Conservation (phyloP, 2,888 invertebrate genomes). For the Chelonus formosanus region DNA sequence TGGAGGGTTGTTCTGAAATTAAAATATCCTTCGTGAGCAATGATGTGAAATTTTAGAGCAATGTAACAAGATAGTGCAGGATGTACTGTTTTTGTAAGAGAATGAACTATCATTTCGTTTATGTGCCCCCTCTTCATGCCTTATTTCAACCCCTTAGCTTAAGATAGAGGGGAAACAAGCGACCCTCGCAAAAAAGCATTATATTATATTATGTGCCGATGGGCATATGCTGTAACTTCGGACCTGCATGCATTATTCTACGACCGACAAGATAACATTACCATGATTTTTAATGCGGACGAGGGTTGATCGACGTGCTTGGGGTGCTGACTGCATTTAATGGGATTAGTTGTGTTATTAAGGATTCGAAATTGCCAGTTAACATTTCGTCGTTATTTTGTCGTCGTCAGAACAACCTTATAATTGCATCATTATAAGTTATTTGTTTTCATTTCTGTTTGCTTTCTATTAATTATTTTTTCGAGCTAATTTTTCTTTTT, state of each 20-base stretch:
- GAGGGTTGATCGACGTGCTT: conserved; percentile 23
- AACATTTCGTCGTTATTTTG: conserved; percentile 12
- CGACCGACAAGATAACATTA: conserved; percentile 54
- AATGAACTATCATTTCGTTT: conserved; percentile 4
- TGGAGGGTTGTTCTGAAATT: conserved; percentile 50
- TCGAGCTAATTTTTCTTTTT: background rate
- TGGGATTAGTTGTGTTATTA: conserved; percentile 41
- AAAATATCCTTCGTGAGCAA: conserved; percentile 53
- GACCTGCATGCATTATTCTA: conserved; percentile 39
- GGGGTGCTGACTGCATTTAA: conserved; percentile 33
- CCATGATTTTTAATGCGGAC: conserved; percentile 57
- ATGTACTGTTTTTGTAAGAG: background rate
- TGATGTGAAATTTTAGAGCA: conserved; percentile 43
- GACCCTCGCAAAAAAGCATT: conserved; percentile 30
- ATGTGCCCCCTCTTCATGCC: conserved; percentile 5
- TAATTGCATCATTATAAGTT: conserved; percentile 12
- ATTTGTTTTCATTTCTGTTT: conserved; percentile 11
- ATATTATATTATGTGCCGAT: conserved; percentile 44
- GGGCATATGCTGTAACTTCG: conserved; percentile 41
- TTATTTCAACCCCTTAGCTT: conserved; percentile 26
- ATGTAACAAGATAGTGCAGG: conserved; percentile 27
- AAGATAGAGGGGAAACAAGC: background rate
- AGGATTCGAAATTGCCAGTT: conserved; percentile 25
- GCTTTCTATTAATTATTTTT: conserved; percentile 3
- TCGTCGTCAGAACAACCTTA: conserved; percentile 4